phyloP scores from a whole-genome alignment of 2,888 invertebrate species.

The Eupithecia abbreviata region DNA sequence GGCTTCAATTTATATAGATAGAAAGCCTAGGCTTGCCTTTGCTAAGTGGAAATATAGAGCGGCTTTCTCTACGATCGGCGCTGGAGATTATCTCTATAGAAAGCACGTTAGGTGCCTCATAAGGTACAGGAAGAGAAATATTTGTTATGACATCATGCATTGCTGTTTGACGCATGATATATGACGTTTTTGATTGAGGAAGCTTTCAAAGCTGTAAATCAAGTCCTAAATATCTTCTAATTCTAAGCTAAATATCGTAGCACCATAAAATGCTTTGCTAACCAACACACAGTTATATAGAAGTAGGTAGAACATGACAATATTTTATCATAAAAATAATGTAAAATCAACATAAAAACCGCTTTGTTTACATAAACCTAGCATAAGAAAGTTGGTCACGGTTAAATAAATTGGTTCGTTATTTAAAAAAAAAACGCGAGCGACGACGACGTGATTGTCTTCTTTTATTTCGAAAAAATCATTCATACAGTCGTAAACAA shows the following conservation, averaged over 20 bases:
- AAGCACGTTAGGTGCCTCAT: constrained; percentile 4
- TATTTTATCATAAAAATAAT: no score
- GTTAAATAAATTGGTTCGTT: not conserved
- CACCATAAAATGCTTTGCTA: not conserved
- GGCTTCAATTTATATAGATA: constrained; percentile 9
- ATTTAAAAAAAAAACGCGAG: not conserved
- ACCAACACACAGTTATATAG: not conserved
- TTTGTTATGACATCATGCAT: not conserved
- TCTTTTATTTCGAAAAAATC: not conserved
- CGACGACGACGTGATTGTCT: not conserved
- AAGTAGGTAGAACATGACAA: no score
- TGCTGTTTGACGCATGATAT: not conserved
- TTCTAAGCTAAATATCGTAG: not conserved
- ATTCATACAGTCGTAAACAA: not conserved
- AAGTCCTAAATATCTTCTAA: not conserved
- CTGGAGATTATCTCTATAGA: constrained; percentile 4
- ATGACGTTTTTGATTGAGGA: not conserved
- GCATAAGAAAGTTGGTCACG: not conserved
- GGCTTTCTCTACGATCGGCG: constrained; percentile 9
- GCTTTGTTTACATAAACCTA: not conserved
- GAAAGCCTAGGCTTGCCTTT: not conserved
- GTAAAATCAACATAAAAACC: no score
- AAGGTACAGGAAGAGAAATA: not conserved
- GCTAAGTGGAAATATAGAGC: constrained; percentile 13
- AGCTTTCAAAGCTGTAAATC: not conserved